Percentiles rank a stretch among this genome's conserved stretches.
phyloP scores from a whole-genome alignment of 2,113 vertebrate species.

The Cariama cristata region DNA sequence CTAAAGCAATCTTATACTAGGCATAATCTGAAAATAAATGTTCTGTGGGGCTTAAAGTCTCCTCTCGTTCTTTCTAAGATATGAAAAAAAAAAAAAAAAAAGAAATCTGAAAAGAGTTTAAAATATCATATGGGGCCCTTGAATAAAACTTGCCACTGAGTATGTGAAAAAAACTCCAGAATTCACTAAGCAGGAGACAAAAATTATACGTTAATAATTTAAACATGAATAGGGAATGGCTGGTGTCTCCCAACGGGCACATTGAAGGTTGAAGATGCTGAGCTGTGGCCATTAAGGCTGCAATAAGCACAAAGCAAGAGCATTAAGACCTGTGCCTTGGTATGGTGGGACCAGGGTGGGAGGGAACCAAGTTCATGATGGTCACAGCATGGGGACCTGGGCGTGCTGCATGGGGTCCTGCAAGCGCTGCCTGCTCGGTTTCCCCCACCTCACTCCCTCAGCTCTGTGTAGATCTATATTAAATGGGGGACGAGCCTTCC shows the following conservation, averaged over 20 bases:
- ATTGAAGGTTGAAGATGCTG: neutral
- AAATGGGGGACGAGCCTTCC: neutral
- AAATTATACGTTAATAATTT: neutral
- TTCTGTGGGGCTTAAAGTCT: neutral
- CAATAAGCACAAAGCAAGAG: rapidly evolving
- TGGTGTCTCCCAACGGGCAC: rapidly evolving
- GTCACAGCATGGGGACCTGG: neutral
- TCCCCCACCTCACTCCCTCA: neutral
- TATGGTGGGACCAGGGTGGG: neutral
- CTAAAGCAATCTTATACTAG: neutral
- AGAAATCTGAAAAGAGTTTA: neutral
- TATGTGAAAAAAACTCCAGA: neutral
- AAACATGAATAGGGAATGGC: neutral
- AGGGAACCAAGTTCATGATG: neutral
- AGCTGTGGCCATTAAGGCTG: neutral
- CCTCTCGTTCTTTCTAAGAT: neutral
- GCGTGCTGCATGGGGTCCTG: rapidly evolving
- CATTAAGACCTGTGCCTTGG: neutral
- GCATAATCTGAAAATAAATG: neutral
- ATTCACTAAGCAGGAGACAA: neutral
- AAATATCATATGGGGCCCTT: neutral
- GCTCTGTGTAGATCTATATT: neutral
- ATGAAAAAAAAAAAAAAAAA: neutral
- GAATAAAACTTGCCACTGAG: neutral
- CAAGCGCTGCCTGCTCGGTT: neutral